Conservation (phyloP, 2,797 vertebrate species). For the Linurgus olivaceus region DNA sequence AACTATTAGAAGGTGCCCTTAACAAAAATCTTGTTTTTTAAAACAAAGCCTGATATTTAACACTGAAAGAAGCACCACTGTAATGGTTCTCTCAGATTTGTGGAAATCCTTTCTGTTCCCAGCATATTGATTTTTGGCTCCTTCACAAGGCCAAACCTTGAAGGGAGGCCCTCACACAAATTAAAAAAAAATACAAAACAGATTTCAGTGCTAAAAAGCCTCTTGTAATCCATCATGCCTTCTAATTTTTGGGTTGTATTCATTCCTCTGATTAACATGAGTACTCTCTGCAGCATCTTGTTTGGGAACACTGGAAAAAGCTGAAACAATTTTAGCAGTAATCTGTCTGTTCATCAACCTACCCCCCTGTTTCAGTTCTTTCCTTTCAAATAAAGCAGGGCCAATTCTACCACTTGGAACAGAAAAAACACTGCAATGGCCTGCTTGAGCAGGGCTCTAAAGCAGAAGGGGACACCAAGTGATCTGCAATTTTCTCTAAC, state of each 20-base stretch:
- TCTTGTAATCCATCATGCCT: neutral
- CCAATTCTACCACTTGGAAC: neutral
- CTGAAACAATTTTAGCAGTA: neutral
- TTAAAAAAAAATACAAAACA: neutral
- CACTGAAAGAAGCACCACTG: neutral
- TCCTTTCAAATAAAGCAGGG: neutral
- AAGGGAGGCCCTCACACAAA: neutral
- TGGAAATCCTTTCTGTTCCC: neutral
- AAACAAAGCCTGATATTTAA: neutral
- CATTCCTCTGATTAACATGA: neutral
- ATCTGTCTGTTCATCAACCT: neutral
- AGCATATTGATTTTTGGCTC: neutral
- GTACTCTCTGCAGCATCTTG: neutral
- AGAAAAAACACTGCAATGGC: accelerated
- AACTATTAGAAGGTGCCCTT: accelerated
- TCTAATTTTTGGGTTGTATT: neutral
- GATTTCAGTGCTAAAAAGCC: neutral
- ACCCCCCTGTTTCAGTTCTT: neutral
- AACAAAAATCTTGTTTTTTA: accelerated
- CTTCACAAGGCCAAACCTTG: neutral
- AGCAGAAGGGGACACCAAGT: neutral
- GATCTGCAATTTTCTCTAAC: neutral
- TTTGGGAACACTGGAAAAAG: neutral
- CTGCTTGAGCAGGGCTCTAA: neutral
- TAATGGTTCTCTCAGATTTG: neutral